These are phyloP conservation scores for Drosophila maculinotata DNA, from an alignment of 2,888 invertebrate genomes.

Conservation along the genomic window DNA sequence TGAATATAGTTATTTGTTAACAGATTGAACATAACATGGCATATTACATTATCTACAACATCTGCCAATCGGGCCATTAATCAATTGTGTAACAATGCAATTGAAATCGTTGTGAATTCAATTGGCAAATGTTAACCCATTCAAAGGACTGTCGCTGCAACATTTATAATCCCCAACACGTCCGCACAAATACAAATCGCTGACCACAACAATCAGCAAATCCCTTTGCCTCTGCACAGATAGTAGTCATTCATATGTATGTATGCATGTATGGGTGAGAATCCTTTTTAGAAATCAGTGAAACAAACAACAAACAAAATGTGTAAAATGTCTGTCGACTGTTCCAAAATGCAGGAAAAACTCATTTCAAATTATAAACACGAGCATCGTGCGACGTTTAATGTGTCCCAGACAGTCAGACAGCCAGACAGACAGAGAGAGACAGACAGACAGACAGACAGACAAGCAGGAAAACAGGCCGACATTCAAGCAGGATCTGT, in stretches of 20 bases:
- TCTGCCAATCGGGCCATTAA: conserved; percentile 43
- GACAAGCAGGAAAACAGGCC: conserved; percentile 5
- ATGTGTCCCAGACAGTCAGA: conserved; percentile 42
- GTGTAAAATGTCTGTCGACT: conserved; percentile 52
- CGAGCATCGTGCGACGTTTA: conserved; percentile 52
- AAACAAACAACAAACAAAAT: conserved; percentile 46
- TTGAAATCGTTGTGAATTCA: conserved; percentile 33
- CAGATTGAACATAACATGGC: conserved; percentile 14
- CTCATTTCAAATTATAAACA: conserved; percentile 78
- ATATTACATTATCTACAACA: conserved; percentile 7
- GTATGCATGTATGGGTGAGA: conserved; percentile 10
- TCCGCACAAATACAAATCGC: conserved; percentile 35
- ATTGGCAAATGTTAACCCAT: conserved; percentile 27
- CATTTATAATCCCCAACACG: conserved; percentile 35
- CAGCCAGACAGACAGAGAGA: conserved; percentile 20
- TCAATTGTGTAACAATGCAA: conserved; percentile 46
- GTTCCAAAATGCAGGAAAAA: conserved; percentile 70
- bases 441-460: too few species aligned
- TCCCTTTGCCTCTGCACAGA: conserved; percentile 1
- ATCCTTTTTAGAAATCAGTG: conserved; percentile 56
- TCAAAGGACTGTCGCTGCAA: conserved; percentile 4
- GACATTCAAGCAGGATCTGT: conserved; percentile 28
- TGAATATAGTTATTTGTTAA: background rate
- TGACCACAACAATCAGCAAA: conserved; percentile 50
- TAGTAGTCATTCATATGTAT: background rate